Evolutionary conservation across 1,140 invertebrate species (phyloP).

Genomic region (Ruditapes philippinarum): DNA sequence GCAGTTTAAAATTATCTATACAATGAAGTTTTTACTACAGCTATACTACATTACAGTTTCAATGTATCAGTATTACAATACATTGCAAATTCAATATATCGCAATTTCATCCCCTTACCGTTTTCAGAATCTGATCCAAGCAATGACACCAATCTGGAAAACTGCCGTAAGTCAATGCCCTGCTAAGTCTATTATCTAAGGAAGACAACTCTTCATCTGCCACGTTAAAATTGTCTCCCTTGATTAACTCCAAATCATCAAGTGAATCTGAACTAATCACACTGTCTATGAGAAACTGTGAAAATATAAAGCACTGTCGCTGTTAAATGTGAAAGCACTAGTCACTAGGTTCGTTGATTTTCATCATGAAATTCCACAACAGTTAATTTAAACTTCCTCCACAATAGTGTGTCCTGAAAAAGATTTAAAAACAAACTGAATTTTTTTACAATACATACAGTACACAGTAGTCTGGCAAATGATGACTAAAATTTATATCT

Average conservation of each 20-base stretch:
- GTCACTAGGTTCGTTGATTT: conserved; percentile 33
- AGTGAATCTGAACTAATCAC: conserved; percentile 73
- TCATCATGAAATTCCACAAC: conserved; percentile 53
- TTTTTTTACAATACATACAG: too few relatives aligned
- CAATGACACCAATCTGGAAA: conserved; percentile 74
- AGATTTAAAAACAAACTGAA: too few relatives aligned
- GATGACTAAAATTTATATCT: too few relatives aligned
- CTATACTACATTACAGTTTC: too few relatives aligned
- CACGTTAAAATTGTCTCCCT: conserved; percentile 77
- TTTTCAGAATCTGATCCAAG: conserved; percentile 61
- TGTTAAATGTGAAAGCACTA: conserved; percentile 67
- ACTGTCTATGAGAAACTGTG: conserved; percentile 77
- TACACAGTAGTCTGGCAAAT: too few relatives aligned
- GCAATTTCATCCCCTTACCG: too few relatives aligned
- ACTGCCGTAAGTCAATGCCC: conserved; percentile 65
- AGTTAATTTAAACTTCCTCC: conserved; percentile 63
- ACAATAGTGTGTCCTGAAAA: conserved; percentile 63
- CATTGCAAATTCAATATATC: too few relatives aligned
- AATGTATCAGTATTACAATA: too few relatives aligned
- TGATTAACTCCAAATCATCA: conserved; percentile 77
- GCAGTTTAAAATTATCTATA: too few relatives aligned
- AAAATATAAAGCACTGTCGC: conserved; percentile 74
- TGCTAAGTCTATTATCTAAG: conserved; percentile 72
- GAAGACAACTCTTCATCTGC: conserved; percentile 78
- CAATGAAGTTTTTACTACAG: too few relatives aligned